Conservation (phyloP, 2,797 vertebrate species). For the Heliangelus exortis region DNA sequence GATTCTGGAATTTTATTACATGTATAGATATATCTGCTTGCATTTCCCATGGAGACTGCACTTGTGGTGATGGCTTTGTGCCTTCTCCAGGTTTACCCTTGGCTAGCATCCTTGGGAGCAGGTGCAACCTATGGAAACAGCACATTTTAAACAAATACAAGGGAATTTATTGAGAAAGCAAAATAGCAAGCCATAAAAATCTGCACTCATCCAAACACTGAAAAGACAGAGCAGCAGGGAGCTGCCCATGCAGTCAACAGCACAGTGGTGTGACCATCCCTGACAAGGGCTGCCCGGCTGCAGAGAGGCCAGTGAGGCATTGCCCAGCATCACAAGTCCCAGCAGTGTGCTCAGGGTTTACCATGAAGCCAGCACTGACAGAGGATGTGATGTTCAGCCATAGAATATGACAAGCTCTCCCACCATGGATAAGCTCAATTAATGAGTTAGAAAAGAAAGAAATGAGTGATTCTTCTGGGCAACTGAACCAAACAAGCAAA, state of each 20-base stretch:
- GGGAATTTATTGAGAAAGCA: neutral
- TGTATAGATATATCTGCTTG: neutral
- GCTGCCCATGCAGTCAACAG: rapidly evolving
- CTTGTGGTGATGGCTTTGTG: neutral
- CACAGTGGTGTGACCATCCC: rapidly evolving
- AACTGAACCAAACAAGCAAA: neutral
- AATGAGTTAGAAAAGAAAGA: neutral
- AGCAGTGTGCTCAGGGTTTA: neutral
- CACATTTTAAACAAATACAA: neutral
- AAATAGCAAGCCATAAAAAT: neutral
- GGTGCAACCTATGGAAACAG: neutral
- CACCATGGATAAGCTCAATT: neutral
- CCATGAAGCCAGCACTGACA: neutral
- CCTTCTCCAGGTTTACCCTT: neutral
- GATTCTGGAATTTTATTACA: neutral
- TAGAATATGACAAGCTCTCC: neutral
- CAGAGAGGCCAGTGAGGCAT: neutral
- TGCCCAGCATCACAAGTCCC: neutral
- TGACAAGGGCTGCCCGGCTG: neutral
- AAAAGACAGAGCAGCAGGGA: neutral
- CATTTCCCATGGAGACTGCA: neutral
- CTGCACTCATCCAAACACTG: neutral
- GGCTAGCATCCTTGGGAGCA: neutral
- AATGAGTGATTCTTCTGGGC: neutral
- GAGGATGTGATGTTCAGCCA: neutral